Conservation (phyloP, 2,113 vertebrate genomes). For the Percopsis transmontana region DNA sequence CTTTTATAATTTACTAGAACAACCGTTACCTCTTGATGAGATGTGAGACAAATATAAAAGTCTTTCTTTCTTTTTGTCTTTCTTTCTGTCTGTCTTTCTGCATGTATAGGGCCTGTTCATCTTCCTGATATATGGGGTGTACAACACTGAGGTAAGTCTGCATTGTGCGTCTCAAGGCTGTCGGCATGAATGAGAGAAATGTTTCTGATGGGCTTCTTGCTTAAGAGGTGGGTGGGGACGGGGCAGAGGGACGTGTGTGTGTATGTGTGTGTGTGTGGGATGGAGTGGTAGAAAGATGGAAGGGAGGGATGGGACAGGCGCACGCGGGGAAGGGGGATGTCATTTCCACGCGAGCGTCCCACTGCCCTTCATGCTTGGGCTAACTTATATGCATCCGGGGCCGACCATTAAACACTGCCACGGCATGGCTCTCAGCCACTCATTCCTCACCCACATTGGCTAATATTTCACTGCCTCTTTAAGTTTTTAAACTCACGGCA, state of each 20-base stretch:
- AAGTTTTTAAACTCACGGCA: conserved; percentile 91
- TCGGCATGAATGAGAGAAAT: conserved; percentile 99
- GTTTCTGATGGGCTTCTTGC: conserved; percentile 97
- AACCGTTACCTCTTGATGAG: too few species aligned
- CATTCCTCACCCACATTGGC: conserved; percentile 95
- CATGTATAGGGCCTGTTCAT: conserved; percentile 93
- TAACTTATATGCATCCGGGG: conserved; percentile 97
- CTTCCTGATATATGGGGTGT: conserved; percentile 99
- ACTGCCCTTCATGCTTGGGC: conserved; percentile 99
- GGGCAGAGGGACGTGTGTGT: conserved; percentile 47
- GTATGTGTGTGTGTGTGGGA: conserved; percentile 26
- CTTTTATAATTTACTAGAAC: too few species aligned
- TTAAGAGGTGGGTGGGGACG: conserved; percentile 76
- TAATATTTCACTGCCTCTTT: conserved; percentile 97
- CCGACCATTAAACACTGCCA: conserved; percentile 97
- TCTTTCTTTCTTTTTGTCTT: conserved; percentile 17
- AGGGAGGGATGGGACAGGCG: conserved; percentile 21
- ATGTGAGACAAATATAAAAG: too few species aligned
- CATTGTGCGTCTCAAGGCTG: conserved; percentile 97
- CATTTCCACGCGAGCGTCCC: conserved; percentile 86
- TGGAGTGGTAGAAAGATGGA: conserved; percentile 51
- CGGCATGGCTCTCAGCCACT: conserved; percentile 89
- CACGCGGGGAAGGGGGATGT: conserved; percentile 46
- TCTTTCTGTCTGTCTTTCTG: conserved; percentile 16
- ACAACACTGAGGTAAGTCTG: conserved; percentile 98